Evolutionary conservation across 64 coral and sea anemone species (phyloP), one percentile per base, ranked within the genome.

Genomic region (Cladopsammia gracilis): DNA sequence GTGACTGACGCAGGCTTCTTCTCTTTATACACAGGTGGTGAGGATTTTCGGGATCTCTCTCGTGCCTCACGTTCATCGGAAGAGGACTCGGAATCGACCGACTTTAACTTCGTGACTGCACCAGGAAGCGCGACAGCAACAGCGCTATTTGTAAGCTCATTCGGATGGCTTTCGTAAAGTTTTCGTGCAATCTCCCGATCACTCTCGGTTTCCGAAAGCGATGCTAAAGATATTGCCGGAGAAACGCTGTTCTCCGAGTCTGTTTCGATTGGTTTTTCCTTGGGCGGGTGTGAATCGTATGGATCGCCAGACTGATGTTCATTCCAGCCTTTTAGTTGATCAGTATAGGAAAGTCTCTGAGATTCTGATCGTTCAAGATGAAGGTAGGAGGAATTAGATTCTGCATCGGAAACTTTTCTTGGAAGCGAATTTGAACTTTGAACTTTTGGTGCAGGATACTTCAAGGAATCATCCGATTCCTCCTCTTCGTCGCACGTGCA

Each of bases 171-270:
- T 6, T 78, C 82, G 44, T 98, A 66, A 48, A 94, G 75, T 8
- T 91, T 91, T 15, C 89, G 89, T 10, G 92, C 96, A n/a, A 98
- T 90, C 18, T 98, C 96, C 10, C 75, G 77, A 22, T 98, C 96
- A 26, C 87, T 88, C 45, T 98, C 96, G 0, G 96, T 91, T 62
- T 98, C 96, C 22, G 96, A 94, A 6, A 98, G 85, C 8, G 96
- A 94, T 11, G 87, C 96, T 3, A 98, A 78, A 25, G 96, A 98
- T 60, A 94, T 89, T n/a, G 96, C 88, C 11, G 96, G 96, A 15
- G 96, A 98, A 4, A 98, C 53, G 48, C 82, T 98, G 18, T 98
- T 93, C 11, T 98, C 96, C 4, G 96, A 94, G 46, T 94, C 92
- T 20, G 90, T 94, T 13, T 94, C 92, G 76, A 89, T 65, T 54